Percentiles rank a stretch among this genome's conserved stretches.
Conservation (phyloP, 2,113 vertebrate species). For the Hippocampus zosterae region DNA sequence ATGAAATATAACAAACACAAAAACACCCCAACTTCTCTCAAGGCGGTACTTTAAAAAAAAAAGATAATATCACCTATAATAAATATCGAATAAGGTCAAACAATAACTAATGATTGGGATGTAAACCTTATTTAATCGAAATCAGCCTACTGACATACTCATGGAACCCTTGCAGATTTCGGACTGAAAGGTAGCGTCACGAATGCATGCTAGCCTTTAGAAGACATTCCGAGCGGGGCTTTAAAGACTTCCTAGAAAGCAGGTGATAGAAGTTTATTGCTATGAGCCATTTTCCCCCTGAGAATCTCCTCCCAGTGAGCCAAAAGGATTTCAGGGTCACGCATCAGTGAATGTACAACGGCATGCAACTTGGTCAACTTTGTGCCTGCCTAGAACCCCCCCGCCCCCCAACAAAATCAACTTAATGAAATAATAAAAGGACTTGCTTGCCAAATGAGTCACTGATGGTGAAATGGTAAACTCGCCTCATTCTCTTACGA, state of each 20-base stretch:
- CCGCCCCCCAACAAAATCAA: background rate
- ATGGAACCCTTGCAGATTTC: background rate
- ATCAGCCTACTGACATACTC: background rate
- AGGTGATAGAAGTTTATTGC: background rate
- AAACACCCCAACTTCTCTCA: background rate
- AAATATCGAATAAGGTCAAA: background rate
- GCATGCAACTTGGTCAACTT: conserved; percentile 12
- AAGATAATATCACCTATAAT: background rate
- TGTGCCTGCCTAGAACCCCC: too few species aligned
- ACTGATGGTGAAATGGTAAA: background rate
- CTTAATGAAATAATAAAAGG: background rate
- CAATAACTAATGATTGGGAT: background rate
- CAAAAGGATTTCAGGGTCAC: background rate
- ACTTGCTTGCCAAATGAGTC: background rate
- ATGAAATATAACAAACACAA: background rate
- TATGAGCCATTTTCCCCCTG: background rate
- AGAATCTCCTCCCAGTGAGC: background rate
- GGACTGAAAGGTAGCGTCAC: background rate
- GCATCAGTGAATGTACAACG: conserved; percentile 6
- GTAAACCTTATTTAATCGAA: background rate
- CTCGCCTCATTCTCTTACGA: background rate
- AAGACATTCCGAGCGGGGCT: background rate
- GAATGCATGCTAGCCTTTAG: background rate
- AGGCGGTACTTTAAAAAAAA: background rate
- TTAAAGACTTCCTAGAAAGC: background rate